Conservation (phyloP, 2,888 invertebrate species). For the Athalia rosae region DNA sequence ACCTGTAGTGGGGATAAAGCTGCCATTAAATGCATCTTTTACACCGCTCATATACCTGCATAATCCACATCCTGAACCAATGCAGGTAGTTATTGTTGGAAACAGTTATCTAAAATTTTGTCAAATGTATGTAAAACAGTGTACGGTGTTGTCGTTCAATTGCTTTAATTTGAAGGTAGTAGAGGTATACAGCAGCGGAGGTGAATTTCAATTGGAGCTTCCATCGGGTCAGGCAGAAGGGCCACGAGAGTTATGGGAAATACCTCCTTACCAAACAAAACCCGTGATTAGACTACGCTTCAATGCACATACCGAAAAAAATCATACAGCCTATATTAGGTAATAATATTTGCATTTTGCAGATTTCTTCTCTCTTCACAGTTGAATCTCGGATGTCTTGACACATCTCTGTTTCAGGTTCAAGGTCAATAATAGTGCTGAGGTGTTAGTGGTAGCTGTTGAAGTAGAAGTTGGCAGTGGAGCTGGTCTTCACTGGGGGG, state of each 20-base stretch:
- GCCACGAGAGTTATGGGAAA: slow-evolving; percentile 90
- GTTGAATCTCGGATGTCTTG: not conserved
- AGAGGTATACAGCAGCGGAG: slow-evolving; percentile 91
- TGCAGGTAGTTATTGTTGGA: slow-evolving; percentile 81
- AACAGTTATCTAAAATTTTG: not conserved
- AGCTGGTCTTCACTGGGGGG: slow-evolving; percentile 86
- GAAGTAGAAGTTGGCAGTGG: slow-evolving; percentile 85
- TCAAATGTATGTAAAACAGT: not conserved
- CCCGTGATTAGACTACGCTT: slow-evolving; percentile 91
- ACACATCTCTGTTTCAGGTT: slow-evolving; percentile 74
- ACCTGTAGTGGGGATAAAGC: slow-evolving; percentile 91
- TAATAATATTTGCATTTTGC: slow-evolving; percentile 58
- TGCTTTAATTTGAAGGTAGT: slow-evolving; percentile 76
- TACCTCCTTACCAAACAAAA: slow-evolving; percentile 91
- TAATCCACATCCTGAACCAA: slow-evolving; percentile 92
- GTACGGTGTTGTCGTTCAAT: no score
- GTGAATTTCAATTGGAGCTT: slow-evolving; percentile 91
- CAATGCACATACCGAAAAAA: slow-evolving; percentile 84
- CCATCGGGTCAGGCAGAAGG: slow-evolving; percentile 87
- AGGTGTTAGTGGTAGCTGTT: slow-evolving; percentile 86
- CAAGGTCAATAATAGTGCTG: slow-evolving; percentile 81
- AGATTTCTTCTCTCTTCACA: not conserved
- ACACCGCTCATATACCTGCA: slow-evolving; percentile 93
- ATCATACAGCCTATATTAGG: slow-evolving; percentile 90
- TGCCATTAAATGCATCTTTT: slow-evolving; percentile 94